Evolutionary conservation across 2,888 invertebrate species (phyloP), one percentile per base, ranked within the genome.

Genomic region (Microplitis deprimator): DNA sequence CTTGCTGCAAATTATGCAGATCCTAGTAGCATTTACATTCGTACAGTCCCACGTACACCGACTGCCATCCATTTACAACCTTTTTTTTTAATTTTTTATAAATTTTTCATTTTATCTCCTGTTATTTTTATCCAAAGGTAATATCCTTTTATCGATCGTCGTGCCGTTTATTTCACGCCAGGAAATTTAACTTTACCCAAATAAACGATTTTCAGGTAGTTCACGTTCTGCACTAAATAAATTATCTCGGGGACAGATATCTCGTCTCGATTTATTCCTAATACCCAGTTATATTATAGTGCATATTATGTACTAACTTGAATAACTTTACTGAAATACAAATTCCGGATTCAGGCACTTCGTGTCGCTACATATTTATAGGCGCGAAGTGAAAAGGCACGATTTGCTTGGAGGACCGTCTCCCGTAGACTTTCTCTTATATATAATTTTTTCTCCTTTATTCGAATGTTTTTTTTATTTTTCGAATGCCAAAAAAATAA

Each of bases 1-100:
- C 82, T 84, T 79, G 75, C 75, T 78, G 82, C 80, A 79, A 85
- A 87, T 87, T 87, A 87, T 87, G 84, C 84, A 85, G 84, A 87
- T 85, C 79, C 41, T 38, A 70, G 40, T 70, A 73, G 69, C 77
- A 85, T 85, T 85, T 85, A 82, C 85, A 86, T 85, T 83, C 80
- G 81, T 73, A 64, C 65, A 71, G 71, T 65, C 65, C 41, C 65
- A 73, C 65, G 65, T 65, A 17, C 20, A 62, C n/a, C n/a, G 62
- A 62, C 20, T 62, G n/a, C 20, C 16, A 62, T 62, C 16, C 62
- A 16, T 17, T 62, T 62, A 5, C 13, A 62, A 16, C 16, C 17
- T 17, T 20, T 62, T 20, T n/a, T 17, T 16, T 62, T 17, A 1
- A 16, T 62, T 16, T n/a, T 16, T 17, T 17, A 17, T 62, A 29